Evolutionary conservation across 2,888 invertebrate genomes (phyloP).

Genomic region (Drosophila fungiperda): DNA sequence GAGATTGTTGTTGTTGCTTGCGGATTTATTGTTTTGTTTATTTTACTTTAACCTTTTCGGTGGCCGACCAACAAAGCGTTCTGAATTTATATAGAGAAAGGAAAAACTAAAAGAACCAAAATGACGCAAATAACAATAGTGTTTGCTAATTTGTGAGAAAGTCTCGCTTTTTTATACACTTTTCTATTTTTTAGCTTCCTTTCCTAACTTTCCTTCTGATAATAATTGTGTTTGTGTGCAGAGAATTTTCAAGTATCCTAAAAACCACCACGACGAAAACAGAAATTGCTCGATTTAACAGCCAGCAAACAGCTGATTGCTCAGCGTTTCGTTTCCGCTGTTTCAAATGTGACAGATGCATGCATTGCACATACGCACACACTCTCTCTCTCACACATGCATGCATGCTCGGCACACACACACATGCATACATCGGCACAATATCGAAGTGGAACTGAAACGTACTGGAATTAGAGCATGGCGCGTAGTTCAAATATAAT

Average conservation of each 20-base stretch:
- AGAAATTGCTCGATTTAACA: constrained; percentile 57
- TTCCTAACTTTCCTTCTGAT: neutral
- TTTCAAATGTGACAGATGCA: neutral
- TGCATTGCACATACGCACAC: neutral
- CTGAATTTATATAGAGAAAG: constrained; percentile 51
- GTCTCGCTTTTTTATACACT: constrained; percentile 11
- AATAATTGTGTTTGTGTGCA: constrained; percentile 21
- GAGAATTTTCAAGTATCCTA: constrained; percentile 52
- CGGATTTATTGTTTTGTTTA: constrained; percentile 14
- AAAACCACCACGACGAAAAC: constrained; percentile 60
- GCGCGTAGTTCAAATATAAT: constrained; percentile 21
- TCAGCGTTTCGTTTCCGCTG: constrained; percentile 31
- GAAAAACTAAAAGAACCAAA: constrained; percentile 76
- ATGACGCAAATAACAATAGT: constrained; percentile 55
- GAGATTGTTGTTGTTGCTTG: constrained; percentile 8
- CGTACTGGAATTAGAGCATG: constrained; percentile 16
- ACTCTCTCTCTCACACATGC: neutral
- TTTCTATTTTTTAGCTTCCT: constrained; percentile 3
- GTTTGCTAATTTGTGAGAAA: constrained; percentile 20
- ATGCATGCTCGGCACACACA: neutral
- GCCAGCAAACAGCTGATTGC: constrained; percentile 47
- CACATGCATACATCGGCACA: too few relatives aligned
- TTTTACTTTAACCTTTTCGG: constrained; percentile 20
- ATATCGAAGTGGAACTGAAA: constrained; percentile 20
- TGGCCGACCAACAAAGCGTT: constrained; percentile 15